Evolutionary conservation across 2,888 invertebrate species (phyloP).

Genomic region (Nemotelus nigrinus): DNA sequence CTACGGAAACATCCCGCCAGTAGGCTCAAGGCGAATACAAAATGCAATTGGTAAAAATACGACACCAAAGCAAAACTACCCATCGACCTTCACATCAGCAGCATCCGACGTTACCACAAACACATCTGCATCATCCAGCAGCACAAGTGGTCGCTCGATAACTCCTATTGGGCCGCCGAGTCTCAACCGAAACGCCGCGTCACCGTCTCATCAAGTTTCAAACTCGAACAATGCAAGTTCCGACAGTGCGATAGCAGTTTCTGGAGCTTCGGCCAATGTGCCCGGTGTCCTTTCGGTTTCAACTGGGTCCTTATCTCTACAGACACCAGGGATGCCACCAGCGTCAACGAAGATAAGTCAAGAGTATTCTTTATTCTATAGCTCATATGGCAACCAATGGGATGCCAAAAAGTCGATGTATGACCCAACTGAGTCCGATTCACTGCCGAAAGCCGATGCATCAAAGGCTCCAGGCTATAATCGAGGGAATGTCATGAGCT

Average conservation of each 20-base stretch:
- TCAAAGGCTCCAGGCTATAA: constrained; percentile 90
- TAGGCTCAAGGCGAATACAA: constrained; percentile 2
- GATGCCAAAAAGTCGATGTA: constrained; percentile 64
- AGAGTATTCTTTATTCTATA: constrained; percentile 91
- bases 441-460: constrained; percentile 76
- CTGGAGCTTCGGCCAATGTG: constrained; percentile 51
- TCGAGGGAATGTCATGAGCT: constrained; percentile 80
- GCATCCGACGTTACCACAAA: constrained; percentile 55
- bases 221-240: constrained; percentile 63
- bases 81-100: constrained; percentile 52
- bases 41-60: constrained; percentile 31
- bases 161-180: constrained; percentile 63
- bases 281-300: constrained; percentile 49
- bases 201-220: constrained; percentile 49
- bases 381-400: constrained; percentile 68
- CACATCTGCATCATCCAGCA: constrained; percentile 56
- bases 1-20: constrained; percentile 23
- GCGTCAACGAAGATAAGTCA: constrained; percentile 60
- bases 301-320: constrained; percentile 52
- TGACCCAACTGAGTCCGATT: constrained; percentile 65
- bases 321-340: constrained; percentile 56
- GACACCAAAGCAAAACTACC: constrained; percentile 8
- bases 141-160: constrained; percentile 57
- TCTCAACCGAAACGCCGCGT: constrained; percentile 52
- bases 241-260: constrained; percentile 55